These are phyloP conservation scores for Eulemur macaco DNA, from an alignment of 2,113 vertebrate species.

Conservation along the genomic window DNA sequence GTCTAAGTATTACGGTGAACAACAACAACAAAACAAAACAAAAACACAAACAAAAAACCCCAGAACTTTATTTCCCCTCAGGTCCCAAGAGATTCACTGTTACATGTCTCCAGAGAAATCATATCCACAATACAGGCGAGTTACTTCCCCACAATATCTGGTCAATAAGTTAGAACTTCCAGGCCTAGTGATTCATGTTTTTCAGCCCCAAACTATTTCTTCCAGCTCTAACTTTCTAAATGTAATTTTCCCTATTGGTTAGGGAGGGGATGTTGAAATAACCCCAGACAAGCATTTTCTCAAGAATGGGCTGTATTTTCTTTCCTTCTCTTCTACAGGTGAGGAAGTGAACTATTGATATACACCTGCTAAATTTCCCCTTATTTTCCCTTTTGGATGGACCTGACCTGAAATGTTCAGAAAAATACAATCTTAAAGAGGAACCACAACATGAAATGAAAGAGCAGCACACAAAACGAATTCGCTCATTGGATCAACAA, in stretches of 20 bases:
- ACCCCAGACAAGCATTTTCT: neutral
- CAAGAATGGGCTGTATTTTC: neutral
- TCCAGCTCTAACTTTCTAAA: neutral
- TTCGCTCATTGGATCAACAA: neutral
- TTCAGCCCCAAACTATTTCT: neutral
- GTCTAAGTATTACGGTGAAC: neutral
- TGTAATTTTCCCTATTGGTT: neutral
- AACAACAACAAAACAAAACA: neutral
- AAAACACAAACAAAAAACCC: no score
- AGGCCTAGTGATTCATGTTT: neutral
- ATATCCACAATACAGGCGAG: neutral
- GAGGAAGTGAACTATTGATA: neutral
- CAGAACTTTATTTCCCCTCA: neutral
- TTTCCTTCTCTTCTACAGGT: neutral
- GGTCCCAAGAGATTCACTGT: neutral
- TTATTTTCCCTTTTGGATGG: neutral
- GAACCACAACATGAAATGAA: neutral
- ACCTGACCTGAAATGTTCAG: neutral
- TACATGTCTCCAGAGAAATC: neutral
- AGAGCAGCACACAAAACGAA: neutral
- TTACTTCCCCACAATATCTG: neutral
- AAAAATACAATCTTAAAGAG: neutral
- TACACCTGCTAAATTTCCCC: constrained; percentile 18
- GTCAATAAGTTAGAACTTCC: neutral
- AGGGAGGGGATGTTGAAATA: neutral